These are phyloP conservation scores for Serrognathus titanus DNA, from an alignment of 2,888 invertebrate species.

Conservation along the genomic window DNA sequence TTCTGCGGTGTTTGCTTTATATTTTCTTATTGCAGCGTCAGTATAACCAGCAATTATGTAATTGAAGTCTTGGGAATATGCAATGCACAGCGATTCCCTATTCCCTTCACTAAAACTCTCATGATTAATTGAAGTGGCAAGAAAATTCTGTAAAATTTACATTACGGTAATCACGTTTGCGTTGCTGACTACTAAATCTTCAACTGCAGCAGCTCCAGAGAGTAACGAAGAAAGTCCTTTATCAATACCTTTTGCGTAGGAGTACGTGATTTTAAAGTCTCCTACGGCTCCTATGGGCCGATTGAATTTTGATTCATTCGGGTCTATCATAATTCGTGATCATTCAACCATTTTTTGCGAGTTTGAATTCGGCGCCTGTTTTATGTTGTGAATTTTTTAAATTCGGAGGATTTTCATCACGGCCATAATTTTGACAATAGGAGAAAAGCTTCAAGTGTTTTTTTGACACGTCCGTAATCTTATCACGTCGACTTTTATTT, in stretches of 20 bases:
- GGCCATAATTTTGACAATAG: too few species aligned
- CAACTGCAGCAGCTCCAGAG: slow-evolving; percentile 25
- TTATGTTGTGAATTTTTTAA: too few species aligned
- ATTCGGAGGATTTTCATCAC: too few species aligned
- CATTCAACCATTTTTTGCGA: too few species aligned
- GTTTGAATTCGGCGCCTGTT: too few species aligned
- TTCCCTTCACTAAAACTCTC: slow-evolving; percentile 49
- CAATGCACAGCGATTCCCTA: slow-evolving; percentile 56
- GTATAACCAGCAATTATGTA: slow-evolving; percentile 59
- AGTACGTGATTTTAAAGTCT: slow-evolving; percentile 19
- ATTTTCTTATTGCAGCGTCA: slow-evolving; percentile 59
- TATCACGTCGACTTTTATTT: slow-evolving; percentile 1
- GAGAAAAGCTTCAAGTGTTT: too few species aligned
- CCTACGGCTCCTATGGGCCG: too few species aligned
- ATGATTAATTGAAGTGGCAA: not conserved
- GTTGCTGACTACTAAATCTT: slow-evolving; percentile 32
- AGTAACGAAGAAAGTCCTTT: slow-evolving; percentile 15
- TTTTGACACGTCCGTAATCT: too few species aligned
- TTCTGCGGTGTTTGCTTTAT: slow-evolving; percentile 52
- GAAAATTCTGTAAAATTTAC: slow-evolving; percentile 22
- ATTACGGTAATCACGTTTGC: slow-evolving; percentile 32
- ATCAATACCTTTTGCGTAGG: slow-evolving; percentile 16
- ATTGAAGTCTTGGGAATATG: slow-evolving; percentile 60
- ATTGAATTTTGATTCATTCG: too few species aligned
- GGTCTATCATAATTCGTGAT: too few species aligned